Base-by-base conservation (phyloP, 2,113 vertebrate genomes). In the Calidris pugnax region DNA sequence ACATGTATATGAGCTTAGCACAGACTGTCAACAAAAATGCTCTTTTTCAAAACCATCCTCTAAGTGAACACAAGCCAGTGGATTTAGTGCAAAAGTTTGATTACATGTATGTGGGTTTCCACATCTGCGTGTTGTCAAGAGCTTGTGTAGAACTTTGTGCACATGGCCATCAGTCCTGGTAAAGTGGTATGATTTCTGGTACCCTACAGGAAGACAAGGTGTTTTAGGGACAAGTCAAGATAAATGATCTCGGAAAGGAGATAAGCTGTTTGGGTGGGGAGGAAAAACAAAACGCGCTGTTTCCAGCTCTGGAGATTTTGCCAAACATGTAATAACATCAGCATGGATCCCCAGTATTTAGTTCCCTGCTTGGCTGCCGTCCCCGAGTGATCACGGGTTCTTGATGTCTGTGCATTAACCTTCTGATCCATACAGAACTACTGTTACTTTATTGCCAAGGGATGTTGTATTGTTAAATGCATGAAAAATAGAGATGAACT, bases 401-500 rank as follows among this genome's bases (percentile, higher is more conserved):
- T 66, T 69, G 74, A 62, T 69, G 78, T 90, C 50, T 47, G 21
- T 37, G 55, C 80, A 85, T 69, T 79, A 89, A 89, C 45, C 50
- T 87, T 71, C 67, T 48, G 21, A 53, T 78, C 56, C 64, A 23
- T 2, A 68, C 13, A 78, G 74, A 89, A 85, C 9, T 50, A 91
- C 56, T 68, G 24, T 32, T 64, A 68, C 43, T 89, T 76, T 68
- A 62, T 24, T 91, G 73, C 66, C 69, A 89, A 78, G 43, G 48
- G 37, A 63, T 17, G 43, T 30, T 15, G 32, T 39, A 69, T 37
- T 80, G 63, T 83, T 73, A 77, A 85, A 73, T 35, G 39, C 22
- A 84, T 76, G 76, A 94, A 90, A 96, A 85, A 85, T 26, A 89
- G 48, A 66, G 37, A 92, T 39, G n/a, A 81, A 87, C 80, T 62